A percentile compares a stretch with the other conserved stretches of the same genome.
phyloP scores from a whole-genome alignment of 2,797 vertebrate species.

The Gallirallus australis region DNA sequence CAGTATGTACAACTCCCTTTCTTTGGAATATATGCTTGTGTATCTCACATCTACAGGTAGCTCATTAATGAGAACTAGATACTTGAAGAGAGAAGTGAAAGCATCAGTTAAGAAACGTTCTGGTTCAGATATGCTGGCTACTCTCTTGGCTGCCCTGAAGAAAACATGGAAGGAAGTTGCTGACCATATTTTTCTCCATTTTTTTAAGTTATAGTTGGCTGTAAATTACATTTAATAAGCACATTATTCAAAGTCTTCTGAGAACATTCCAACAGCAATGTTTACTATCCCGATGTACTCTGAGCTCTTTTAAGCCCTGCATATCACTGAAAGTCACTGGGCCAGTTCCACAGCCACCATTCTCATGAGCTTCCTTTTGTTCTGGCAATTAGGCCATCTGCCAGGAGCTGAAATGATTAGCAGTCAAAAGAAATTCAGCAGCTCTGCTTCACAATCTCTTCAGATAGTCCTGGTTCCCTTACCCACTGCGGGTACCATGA shows the following conservation, averaged over 20 bases:
- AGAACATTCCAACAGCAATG: constrained; percentile 59
- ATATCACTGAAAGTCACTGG: constrained; percentile 72
- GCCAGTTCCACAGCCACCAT: constrained; percentile 39
- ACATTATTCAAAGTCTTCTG: constrained; percentile 45
- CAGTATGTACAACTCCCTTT: not conserved
- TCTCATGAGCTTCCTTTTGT: constrained; percentile 68
- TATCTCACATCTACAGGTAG: not conserved
- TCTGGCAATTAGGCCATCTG: constrained; percentile 75
- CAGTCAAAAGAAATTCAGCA: constrained; percentile 75
- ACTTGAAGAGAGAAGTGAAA: constrained; percentile 27
- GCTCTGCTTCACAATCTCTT: constrained; percentile 44
- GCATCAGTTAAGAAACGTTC: constrained; percentile 21
- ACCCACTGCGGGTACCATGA: not conserved
- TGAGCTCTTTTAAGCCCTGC: constrained; percentile 37
- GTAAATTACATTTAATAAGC: constrained; percentile 71
- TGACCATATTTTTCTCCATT: constrained; percentile 51
- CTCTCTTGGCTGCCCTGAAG: not conserved
- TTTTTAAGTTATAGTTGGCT: constrained; percentile 66
- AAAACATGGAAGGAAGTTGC: constrained; percentile 16
- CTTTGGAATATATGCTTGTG: not conserved
- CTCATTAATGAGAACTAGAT: not conserved
- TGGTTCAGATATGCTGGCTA: not conserved
- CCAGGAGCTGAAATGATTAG: constrained; percentile 74
- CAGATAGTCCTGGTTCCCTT: constrained; percentile 2
- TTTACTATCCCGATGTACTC: constrained; percentile 55